phyloP scores from a whole-genome alignment of 2,797 vertebrate species.

The Amniataba percoides region DNA sequence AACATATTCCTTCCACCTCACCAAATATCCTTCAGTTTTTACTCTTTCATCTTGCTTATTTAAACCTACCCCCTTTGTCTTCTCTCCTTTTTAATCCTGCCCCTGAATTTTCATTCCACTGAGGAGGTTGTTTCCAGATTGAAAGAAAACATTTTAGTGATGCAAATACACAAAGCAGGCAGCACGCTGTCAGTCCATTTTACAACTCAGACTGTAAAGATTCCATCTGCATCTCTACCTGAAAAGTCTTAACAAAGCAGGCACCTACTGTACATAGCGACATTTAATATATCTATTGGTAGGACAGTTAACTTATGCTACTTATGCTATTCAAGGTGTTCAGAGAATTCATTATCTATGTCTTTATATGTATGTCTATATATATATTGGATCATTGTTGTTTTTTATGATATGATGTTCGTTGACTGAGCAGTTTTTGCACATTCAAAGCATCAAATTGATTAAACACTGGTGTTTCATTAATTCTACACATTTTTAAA shows the following conservation, averaged over 20 bases:
- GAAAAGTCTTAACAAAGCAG: not conserved
- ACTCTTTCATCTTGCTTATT: not conserved
- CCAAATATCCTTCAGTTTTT: not conserved
- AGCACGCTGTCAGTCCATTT: conserved; percentile 10
- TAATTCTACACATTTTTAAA: too few species aligned
- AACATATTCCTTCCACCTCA: conserved; percentile 7
- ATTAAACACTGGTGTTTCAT: too few species aligned
- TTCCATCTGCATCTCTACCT: not conserved
- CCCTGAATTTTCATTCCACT: conserved; percentile 26
- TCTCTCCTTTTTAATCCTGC: not conserved
- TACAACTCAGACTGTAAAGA: not conserved
- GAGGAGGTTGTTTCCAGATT: conserved; percentile 20
- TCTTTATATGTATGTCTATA: too few species aligned
- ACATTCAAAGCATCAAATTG: too few species aligned
- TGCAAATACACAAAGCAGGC: conserved; percentile 16
- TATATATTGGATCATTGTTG: too few species aligned
- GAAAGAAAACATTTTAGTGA: conserved; percentile 23
- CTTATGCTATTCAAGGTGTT: too few species aligned
- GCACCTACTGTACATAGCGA: too few species aligned
- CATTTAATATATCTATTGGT: not conserved
- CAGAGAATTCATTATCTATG: too few species aligned
- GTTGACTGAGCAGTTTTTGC: too few species aligned
- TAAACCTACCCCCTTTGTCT: not conserved
- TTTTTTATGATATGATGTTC: too few species aligned
- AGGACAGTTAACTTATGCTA: not conserved